A percentile compares a stretch with the other conserved stretches of the same genome.
Conservation (phyloP, 1,140 invertebrate genomes). For the Drosophila ficusphila region DNA sequence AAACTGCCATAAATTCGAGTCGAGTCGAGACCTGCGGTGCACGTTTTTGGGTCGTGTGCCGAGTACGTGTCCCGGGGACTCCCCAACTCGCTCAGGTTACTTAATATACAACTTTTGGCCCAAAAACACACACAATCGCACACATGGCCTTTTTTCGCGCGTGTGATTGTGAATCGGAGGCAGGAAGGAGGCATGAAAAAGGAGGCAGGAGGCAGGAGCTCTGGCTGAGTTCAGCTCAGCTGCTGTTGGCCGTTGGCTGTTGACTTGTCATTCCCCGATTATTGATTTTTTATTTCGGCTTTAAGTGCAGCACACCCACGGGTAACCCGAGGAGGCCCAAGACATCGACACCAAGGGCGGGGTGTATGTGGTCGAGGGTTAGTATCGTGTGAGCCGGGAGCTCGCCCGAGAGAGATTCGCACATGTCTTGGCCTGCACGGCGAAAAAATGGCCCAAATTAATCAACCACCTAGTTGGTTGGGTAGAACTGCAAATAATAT, state of each 20-base stretch:
- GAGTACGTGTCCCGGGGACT: constrained; percentile 42
- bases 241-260: constrained; percentile 65
- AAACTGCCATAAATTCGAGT: constrained; percentile 50
- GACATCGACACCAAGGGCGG: constrained; percentile 48
- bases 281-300: constrained; percentile 74
- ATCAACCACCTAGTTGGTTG: too few species aligned
- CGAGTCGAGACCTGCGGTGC: constrained; percentile 45
- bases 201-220: constrained; percentile 52
- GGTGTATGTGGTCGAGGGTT: neutral
- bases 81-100: constrained; percentile 35
- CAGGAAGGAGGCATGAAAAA: too few species aligned
- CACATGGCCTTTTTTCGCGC: neutral
- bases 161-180: constrained; percentile 1
- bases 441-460: neutral
- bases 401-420: constrained; percentile 46
- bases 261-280: constrained; percentile 75
- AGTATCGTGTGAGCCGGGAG: constrained; percentile 31
- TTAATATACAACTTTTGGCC: constrained; percentile 49
- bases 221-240: constrained; percentile 38
- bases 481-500: too few species aligned
- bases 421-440: constrained; percentile 43
- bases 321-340: constrained; percentile 55
- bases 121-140: constrained; percentile 16
- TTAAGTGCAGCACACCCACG: constrained; percentile 71
- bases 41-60: constrained; percentile 57